Base-by-base conservation (phyloP, 2,113 vertebrate genomes). In the Pavo muticus region DNA sequence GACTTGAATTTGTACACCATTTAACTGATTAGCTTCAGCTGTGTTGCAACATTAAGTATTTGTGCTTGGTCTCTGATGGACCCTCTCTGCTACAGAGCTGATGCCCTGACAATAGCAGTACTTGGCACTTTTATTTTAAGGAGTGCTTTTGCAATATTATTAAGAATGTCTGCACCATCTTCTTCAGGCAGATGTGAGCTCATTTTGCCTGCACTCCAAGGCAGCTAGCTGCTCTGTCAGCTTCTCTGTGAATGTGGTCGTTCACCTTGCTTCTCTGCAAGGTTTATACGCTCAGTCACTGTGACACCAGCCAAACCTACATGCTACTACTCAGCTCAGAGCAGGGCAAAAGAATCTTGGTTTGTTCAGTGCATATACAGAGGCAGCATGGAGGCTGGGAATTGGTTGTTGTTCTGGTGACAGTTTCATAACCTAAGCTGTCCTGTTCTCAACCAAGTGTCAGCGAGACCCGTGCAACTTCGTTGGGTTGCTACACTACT, bases 211-310 rank as follows among this genome's bases (percentile, higher is more conserved):
- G 15, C 35, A 2, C 20, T 57, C 56, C 54, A 54, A 87, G 19
- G 23, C 82, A 76, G 1, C 44, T 52, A 7, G 67, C 60, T 78
- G 37, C 57, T 47, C 39, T 89, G 29, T 75, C 61, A 71, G 39
- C 42, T 74, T 32, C 15, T 44, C 45, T 75, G 30, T 18, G n/a
- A 35, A 16, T 56, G 52, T 52, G 61, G 39, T 75, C 5, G 0
- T 23, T 75, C 3, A 0, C 42, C 37, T 73, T 57, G 23, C 54
- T 54, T 64, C 14, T 87, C 39, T 11, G 14, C 0, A 0, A 32
- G 84, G 24, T 32, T 68, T 74, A 4, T 52, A 47, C 52, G 77
- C 84, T 84, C 67, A 57, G 73, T 78, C 70, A 25, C 16, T 8
- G 2, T 21, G 70, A 45, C 17, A 52, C 13, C 59, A 57, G 16